Conservation (phyloP, 2,888 invertebrate genomes). For the Phengaris arion region DNA sequence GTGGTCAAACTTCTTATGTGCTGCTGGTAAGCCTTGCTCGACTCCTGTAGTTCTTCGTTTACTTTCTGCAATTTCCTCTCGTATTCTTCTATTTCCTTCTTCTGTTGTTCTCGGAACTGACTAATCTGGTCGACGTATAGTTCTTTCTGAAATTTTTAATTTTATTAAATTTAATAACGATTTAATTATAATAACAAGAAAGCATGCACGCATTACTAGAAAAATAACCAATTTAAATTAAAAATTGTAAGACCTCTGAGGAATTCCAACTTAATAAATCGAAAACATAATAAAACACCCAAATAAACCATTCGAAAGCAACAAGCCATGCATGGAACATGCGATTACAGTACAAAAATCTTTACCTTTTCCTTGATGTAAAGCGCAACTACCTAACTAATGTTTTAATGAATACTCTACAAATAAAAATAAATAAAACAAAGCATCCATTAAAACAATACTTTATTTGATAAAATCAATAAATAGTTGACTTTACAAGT, state of each 20-base stretch:
- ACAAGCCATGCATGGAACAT: conserved; percentile 40
- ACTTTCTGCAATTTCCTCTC: conserved; percentile 76
- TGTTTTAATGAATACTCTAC: conserved; percentile 56
- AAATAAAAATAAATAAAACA: conserved; percentile 55
- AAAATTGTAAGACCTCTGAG: too few relatives aligned
- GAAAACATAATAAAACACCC: neutral
- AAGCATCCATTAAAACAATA: conserved; percentile 59
- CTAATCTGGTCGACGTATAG: conserved; percentile 82
- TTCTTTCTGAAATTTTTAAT: conserved; percentile 69
- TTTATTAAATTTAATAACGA: too few relatives aligned
- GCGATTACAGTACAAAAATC: conserved; percentile 43
- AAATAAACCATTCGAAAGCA: conserved; percentile 29
- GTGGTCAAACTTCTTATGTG: conserved; percentile 71
- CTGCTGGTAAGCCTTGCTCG: conserved; percentile 60
- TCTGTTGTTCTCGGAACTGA: conserved; percentile 70
- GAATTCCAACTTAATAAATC: too few relatives aligned
- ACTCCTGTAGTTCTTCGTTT: conserved; percentile 68
- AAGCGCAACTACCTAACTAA: conserved; percentile 45
- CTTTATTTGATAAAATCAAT: conserved; percentile 53
- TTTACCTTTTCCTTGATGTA: conserved; percentile 55
- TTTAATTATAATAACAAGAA: neutral
- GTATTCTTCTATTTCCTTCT: conserved; percentile 71
- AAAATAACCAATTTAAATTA: neutral
- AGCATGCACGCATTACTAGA: neutral
- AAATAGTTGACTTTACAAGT: conserved; percentile 51